Conservation (phyloP, 1,140 invertebrate species). For the Dolichoris vasculosae region DNA sequence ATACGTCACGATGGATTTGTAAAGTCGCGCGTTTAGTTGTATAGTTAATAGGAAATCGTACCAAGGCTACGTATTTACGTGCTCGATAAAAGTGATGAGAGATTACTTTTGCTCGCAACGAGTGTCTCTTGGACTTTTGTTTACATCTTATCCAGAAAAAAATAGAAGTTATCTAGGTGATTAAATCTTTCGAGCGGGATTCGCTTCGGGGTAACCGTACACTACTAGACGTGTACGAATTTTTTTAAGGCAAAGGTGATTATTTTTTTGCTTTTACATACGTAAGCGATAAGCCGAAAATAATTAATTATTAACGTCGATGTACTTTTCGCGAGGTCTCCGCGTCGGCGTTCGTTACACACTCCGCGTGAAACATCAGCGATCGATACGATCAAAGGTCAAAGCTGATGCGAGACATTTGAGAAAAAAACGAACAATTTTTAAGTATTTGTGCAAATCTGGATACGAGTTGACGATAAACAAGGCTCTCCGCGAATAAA, state of each 20-base stretch:
- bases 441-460: neutral
- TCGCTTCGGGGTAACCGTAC: no score
- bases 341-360: conserved; percentile 3
- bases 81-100: neutral
- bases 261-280: neutral
- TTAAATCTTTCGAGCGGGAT: neutral
- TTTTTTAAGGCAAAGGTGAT: neutral
- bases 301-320: conserved; percentile 1
- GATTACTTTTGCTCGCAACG: neutral
- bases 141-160: neutral
- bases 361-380: conserved; percentile 35
- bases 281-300: neutral
- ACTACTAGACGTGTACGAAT: no score
- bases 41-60: neutral
- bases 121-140: neutral
- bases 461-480: neutral
- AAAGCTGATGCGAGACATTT: conserved; percentile 24
- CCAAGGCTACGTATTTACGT: neutral
- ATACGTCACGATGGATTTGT: neutral
- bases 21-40: neutral
- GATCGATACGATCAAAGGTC: conserved; percentile 57
- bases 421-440: conserved; percentile 1
- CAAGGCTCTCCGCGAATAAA: neutral
- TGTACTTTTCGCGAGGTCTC: neutral
- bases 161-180: neutral